Percentiles rank a stretch among this genome's conserved stretches.
Evolutionary conservation across 2,888 invertebrate species (phyloP).

Genomic region (Lasioglossum malachurum): DNA sequence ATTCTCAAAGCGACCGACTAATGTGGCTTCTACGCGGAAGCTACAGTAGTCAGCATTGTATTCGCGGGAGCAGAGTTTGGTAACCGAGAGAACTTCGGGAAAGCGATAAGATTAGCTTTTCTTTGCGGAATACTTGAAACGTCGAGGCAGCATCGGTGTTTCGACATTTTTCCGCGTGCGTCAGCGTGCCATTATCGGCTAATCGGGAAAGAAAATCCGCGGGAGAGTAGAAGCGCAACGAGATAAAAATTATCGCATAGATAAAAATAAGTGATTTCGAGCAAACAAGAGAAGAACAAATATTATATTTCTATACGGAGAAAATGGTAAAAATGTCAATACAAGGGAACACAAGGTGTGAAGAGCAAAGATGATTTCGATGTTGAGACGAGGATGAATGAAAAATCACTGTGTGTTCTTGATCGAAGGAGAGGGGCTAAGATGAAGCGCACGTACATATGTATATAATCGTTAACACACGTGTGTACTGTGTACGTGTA

Average conservation of each 20-base stretch:
- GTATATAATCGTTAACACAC: neutral
- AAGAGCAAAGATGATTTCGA: neutral
- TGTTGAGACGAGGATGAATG: neutral
- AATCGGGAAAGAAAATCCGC: neutral
- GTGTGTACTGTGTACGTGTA: neutral
- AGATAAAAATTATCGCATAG: neutral
- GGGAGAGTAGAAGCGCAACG: neutral
- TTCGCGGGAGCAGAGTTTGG: neutral
- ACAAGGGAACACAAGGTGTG: neutral
- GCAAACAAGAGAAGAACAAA: neutral
- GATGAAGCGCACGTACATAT: neutral
- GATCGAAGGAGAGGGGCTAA: neutral
- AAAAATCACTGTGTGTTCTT: neutral
- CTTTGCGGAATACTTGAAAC: neutral
- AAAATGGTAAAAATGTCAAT: neutral
- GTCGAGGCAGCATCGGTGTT: neutral
- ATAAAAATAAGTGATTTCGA: neutral
- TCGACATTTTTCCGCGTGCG: neutral
- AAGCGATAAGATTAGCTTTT: neutral
- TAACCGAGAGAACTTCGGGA: neutral
- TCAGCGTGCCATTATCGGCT: neutral
- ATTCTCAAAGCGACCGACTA: neutral
- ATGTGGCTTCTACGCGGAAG: conserved; percentile 1
- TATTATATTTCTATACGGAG: neutral
- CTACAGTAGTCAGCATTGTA: neutral